phyloP scores from a whole-genome alignment of 1,140 invertebrate genomes.

The Agraylea sexmaculata region DNA sequence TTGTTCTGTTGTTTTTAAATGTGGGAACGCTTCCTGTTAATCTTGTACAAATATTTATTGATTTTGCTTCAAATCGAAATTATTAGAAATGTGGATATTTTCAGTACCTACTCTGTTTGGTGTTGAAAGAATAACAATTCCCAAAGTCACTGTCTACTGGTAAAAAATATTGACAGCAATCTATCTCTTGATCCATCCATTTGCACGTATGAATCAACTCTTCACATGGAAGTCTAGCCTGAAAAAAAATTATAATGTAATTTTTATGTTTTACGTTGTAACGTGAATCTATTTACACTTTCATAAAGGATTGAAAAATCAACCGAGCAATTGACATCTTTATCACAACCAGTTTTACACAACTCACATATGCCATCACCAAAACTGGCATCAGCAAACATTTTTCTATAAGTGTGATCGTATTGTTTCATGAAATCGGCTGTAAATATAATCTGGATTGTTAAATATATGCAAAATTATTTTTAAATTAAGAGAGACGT shows the following conservation, averaged over 20 bases:
- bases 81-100: slow-evolving; percentile 3
- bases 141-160: slow-evolving; percentile 42
- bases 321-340: slow-evolving; percentile 24
- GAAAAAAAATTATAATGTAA: slow-evolving; percentile 7
- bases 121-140: slow-evolving; percentile 43
- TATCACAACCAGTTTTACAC: slow-evolving; percentile 20
- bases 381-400: slow-evolving; percentile 24
- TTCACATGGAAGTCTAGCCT: slow-evolving; percentile 39
- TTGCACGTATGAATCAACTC: slow-evolving; percentile 35
- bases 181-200: slow-evolving; percentile 36
- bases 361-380: slow-evolving; percentile 22
- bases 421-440: slow-evolving; percentile 22
- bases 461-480: slow-evolving; percentile 4
- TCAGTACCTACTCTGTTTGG: slow-evolving; percentile 37
- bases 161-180: slow-evolving; percentile 43
- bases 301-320: slow-evolving; percentile 25
- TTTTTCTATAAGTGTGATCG: slow-evolving; percentile 23
- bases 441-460: slow-evolving; percentile 15
- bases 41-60: slow-evolving; percentile 9
- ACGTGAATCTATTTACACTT: slow-evolving; percentile 21
- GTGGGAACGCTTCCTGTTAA: slow-evolving; percentile 18
- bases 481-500: slow-evolving; percentile 11
- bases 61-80: not conserved
- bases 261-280: not conserved
- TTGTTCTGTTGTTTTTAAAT: slow-evolving; percentile 26